Conservation (phyloP, 1,140 invertebrate species). For the Drosophila kepulauana region DNA sequence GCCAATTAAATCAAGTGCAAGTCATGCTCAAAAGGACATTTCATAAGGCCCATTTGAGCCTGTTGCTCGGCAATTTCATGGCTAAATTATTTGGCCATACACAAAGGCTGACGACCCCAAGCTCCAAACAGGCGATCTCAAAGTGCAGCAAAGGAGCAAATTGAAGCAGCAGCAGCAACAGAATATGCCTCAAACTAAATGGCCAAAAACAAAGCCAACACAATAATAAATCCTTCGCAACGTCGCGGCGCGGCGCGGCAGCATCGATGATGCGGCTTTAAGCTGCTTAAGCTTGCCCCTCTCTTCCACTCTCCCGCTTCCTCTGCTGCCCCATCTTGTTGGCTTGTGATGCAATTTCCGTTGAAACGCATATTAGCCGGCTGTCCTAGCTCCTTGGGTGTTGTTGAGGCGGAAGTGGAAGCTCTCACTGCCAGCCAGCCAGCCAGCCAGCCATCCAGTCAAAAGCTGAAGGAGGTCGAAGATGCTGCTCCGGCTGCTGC, state of each 20-base stretch:
- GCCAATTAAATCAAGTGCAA: constrained; percentile 37
- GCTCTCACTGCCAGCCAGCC: constrained; percentile 14
- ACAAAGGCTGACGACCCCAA: neutral
- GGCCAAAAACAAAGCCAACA: constrained; percentile 54
- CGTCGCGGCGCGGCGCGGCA: constrained; percentile 39
- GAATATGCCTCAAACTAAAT: constrained; percentile 7
- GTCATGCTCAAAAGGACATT: neutral
- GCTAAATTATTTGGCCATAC: constrained; percentile 23
- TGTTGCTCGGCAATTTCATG: constrained; percentile 16
- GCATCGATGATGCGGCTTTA: constrained; percentile 77
- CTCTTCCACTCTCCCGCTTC: neutral
- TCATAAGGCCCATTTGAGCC: constrained; percentile 2
- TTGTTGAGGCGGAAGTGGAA: constrained; percentile 17
- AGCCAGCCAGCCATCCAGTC: constrained; percentile 28
- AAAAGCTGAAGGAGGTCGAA: neutral
- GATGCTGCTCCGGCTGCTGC: constrained; percentile 21
- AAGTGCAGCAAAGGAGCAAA: constrained; percentile 29
- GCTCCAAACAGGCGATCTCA: constrained; percentile 23
- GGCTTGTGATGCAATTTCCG: constrained; percentile 75
- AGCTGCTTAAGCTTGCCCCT: constrained; percentile 61
- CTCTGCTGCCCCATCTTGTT: neutral
- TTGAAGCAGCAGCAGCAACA: neutral
- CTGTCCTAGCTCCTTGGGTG: constrained; percentile 37
- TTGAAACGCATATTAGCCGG: constrained; percentile 71
- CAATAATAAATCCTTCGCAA: constrained; percentile 68